These are phyloP conservation scores for Tholera decimalis DNA, from an alignment of 2,888 invertebrate species.

Conservation along the genomic window DNA sequence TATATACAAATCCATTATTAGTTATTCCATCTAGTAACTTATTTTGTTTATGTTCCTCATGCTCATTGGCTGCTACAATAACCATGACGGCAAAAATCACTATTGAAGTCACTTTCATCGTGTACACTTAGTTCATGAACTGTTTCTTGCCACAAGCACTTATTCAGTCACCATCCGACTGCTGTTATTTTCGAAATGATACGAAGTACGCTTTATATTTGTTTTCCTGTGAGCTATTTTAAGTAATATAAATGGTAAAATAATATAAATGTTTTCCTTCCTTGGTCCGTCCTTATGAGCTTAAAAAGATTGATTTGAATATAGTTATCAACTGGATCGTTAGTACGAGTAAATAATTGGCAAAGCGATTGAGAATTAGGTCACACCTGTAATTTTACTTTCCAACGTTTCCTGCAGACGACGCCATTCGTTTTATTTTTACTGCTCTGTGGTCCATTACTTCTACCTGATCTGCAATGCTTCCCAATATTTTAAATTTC, in stretches of 20 bases:
- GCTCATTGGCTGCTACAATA: neutral
- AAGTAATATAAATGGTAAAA: neutral
- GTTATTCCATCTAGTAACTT: neutral
- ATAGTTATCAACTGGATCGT: too few relatives aligned
- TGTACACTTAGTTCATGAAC: neutral
- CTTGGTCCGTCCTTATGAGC: neutral
- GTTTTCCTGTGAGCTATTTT: neutral
- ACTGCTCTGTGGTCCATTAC: neutral
- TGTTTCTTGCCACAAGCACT: neutral
- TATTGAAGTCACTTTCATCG: slow-evolving; percentile 6
- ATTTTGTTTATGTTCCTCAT: rapidly evolving
- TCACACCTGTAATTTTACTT: neutral
- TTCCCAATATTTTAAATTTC: neutral
- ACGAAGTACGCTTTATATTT: slow-evolving; percentile 16
- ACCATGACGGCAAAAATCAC: neutral
- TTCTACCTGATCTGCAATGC: neutral
- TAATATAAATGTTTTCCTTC: neutral
- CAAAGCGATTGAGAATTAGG: neutral
- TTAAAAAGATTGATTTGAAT: too few relatives aligned
- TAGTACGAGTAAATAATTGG: neutral
- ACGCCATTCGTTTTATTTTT: neutral
- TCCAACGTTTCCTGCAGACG: neutral
- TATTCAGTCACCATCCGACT: neutral
- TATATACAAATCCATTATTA: neutral
- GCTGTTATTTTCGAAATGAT: neutral